phyloP scores from a whole-genome alignment of 2,888 invertebrate species.

The Ashinkailepas kermadecensis region DNA sequence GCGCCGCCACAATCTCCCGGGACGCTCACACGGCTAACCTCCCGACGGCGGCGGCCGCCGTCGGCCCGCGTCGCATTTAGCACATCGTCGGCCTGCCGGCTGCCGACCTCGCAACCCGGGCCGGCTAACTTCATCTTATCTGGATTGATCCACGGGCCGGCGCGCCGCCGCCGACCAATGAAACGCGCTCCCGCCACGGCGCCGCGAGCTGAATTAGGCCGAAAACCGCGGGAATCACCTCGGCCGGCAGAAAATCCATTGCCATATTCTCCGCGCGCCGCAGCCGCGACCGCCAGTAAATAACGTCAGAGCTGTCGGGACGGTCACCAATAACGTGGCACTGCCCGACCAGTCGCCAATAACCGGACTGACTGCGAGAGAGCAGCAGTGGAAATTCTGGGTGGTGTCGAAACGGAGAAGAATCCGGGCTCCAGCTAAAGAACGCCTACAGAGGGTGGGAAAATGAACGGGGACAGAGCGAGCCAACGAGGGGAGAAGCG shows the following conservation, averaged over 20 bases:
- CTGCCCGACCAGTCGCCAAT: neutral
- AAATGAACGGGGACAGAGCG: too few species aligned
- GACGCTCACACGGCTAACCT: too few species aligned
- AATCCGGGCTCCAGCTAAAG: too few species aligned
- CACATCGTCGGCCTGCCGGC: neutral
- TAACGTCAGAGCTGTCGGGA: neutral
- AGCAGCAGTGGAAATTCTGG: neutral
- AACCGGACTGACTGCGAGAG: neutral
- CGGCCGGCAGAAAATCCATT: constrained; percentile 2
- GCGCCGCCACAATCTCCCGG: too few species aligned
- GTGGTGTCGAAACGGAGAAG: too few species aligned
- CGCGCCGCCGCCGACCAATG: constrained; percentile 13
- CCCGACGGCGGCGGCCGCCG: too few species aligned
- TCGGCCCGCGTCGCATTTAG: neutral
- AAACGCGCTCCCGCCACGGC: neutral
- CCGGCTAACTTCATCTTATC: neutral
- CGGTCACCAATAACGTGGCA: neutral
- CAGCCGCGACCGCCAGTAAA: neutral
- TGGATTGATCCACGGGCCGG: neutral
- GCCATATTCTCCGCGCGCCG: neutral
- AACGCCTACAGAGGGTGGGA: too few species aligned
- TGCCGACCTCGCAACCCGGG: neutral
- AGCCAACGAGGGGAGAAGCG: too few species aligned
- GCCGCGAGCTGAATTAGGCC: neutral
- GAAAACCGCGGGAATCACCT: neutral